Evolutionary conservation across 2,113 vertebrate genomes (phyloP).

Genomic region (Benitochromis conjunctus): DNA sequence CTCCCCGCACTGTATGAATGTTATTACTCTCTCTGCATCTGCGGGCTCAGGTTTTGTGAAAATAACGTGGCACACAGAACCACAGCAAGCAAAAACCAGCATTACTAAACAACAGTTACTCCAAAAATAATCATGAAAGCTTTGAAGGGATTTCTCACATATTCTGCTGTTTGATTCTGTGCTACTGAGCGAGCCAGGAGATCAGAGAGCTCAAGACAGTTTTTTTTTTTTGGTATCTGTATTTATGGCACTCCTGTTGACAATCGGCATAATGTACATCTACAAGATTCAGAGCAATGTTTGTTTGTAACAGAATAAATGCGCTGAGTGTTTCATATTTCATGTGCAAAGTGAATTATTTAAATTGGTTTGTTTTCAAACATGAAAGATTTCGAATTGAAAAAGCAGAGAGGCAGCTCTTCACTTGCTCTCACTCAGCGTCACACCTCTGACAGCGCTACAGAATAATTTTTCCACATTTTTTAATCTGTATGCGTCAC

Average conservation of each 20-base stretch:
- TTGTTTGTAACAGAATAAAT: not conserved
- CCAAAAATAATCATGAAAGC: not conserved
- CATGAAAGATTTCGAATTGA: not conserved
- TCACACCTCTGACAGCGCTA: not conserved
- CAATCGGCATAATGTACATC: not conserved
- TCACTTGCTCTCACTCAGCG: not conserved
- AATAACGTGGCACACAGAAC: not conserved
- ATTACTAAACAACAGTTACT: not conserved
- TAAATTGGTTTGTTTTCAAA: not conserved
- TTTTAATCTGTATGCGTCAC: not conserved
- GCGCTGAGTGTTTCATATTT: not conserved
- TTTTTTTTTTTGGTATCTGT: not conserved
- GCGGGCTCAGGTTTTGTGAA: conserved; percentile 7
- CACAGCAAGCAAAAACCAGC: not conserved
- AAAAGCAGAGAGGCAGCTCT: not conserved
- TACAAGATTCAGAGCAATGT: not conserved
- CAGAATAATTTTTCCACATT: not conserved
- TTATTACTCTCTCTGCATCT: not conserved
- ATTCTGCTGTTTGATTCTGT: not conserved
- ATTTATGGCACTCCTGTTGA: not conserved
- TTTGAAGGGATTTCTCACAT: not conserved
- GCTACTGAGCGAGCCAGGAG: not conserved
- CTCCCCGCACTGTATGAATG: not conserved
- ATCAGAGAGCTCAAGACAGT: not conserved
- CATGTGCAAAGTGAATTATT: not conserved